These are phyloP conservation scores for Epizoanthus ramosus DNA, from an alignment of 92 coral and sea anemone species.

Conservation along the genomic window DNA sequence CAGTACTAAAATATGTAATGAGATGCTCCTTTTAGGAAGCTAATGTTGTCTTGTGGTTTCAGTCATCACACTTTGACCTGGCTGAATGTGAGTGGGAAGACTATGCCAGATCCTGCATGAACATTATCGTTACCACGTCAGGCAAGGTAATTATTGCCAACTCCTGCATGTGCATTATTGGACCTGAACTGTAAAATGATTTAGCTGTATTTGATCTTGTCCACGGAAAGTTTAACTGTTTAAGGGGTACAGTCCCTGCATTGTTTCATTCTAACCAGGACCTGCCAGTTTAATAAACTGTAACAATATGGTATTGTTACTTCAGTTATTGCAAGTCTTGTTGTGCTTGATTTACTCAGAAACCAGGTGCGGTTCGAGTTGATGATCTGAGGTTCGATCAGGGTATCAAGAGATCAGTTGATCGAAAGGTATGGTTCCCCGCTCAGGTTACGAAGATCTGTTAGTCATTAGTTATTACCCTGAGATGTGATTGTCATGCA, in stretches of 20 bases:
- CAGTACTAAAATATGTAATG: no score
- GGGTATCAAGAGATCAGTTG: constrained; percentile 22
- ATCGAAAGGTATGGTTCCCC: constrained; percentile 30
- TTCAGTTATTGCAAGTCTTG: neutral
- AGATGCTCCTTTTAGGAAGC: neutral
- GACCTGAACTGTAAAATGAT: no score
- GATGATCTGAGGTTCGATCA: constrained; percentile 68
- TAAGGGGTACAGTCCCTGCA: no score
- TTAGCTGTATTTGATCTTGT: neutral
- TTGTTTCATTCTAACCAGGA: no score
- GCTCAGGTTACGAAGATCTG: no score
- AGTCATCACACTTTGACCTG: constrained; percentile 62
- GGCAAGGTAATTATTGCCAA: constrained; percentile 64
- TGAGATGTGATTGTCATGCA: no score
- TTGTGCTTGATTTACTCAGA: constrained; percentile 48
- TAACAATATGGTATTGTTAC: neutral
- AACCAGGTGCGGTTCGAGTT: constrained; percentile 86
- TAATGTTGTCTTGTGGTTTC: constrained; percentile 18
- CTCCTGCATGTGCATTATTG: no score
- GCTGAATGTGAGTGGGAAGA: constrained; percentile 61
- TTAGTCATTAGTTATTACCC: no score
- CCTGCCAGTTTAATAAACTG: no score
- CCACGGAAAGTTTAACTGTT: neutral
- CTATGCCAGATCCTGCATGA: constrained; percentile 58
- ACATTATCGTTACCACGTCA: constrained; percentile 82